These are phyloP conservation scores for Passer montanus DNA, from an alignment of 2,113 vertebrate species.

Conservation along the genomic window DNA sequence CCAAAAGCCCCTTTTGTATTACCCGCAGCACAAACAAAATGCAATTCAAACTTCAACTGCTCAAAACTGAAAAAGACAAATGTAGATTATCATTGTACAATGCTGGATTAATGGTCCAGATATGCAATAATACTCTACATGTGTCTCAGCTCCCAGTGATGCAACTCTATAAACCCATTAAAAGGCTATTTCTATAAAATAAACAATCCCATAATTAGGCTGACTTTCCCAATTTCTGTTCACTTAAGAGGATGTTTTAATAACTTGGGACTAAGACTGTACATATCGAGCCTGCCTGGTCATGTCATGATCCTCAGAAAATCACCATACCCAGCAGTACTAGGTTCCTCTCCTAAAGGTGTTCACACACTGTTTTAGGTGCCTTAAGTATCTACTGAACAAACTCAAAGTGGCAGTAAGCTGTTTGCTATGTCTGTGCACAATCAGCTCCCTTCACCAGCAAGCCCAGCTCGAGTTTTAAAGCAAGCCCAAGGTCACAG, in stretches of 20 bases:
- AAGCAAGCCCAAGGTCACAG: not conserved
- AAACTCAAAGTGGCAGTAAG: not conserved
- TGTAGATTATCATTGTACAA: not conserved
- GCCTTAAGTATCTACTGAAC: not conserved
- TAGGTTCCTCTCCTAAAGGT: not conserved
- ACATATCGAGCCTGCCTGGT: not conserved
- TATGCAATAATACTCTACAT: not conserved
- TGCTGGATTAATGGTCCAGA: not conserved
- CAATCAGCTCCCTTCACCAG: not conserved
- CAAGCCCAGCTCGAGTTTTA: not conserved
- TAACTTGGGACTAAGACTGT: not conserved
- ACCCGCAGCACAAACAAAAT: not conserved
- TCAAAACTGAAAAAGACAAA: not conserved
- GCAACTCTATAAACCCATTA: not conserved
- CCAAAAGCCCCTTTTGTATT: not conserved
- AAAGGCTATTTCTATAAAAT: not conserved
- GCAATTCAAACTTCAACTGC: not conserved
- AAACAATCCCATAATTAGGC: not conserved
- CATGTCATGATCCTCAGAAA: not conserved
- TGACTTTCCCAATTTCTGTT: not conserved
- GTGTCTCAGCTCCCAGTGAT: not conserved
- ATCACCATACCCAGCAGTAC: not conserved
- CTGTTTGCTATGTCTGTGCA: not conserved
- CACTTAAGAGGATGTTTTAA: not conserved
- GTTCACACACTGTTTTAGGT: not conserved